Percentiles rank a stretch among this genome's conserved stretches.
Evolutionary conservation across 2,888 invertebrate genomes (phyloP).

Genomic region (Gymnocheta viridis): DNA sequence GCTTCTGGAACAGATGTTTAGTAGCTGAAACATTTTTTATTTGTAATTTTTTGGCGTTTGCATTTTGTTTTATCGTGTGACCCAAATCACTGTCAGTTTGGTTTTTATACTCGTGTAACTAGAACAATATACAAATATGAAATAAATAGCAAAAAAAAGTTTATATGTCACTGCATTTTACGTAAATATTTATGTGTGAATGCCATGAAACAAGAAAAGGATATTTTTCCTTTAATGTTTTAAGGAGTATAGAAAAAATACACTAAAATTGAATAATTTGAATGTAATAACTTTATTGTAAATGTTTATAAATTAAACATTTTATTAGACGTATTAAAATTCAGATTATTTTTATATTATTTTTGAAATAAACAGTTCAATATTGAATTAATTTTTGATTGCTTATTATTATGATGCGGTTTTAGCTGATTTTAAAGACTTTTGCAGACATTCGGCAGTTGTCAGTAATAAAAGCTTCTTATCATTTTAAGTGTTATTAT

Average conservation of each 20-base stretch:
- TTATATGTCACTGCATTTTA: not conserved
- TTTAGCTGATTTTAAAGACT: too few species aligned
- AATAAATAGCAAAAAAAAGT: not conserved
- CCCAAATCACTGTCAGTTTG: constrained; percentile 36
- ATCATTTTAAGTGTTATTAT: too few species aligned
- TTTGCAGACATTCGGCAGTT: too few species aligned
- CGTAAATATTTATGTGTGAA: not conserved
- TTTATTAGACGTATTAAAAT: too few species aligned
- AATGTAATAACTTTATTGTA: not conserved
- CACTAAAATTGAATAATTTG: not conserved
- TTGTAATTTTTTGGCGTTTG: constrained; percentile 2
- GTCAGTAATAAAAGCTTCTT: too few species aligned
- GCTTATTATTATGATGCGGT: too few species aligned
- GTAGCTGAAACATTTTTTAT: constrained; percentile 10
- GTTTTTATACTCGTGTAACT: not conserved
- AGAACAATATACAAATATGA: not conserved
- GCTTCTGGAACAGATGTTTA: constrained; percentile 19
- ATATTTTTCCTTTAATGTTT: not conserved
- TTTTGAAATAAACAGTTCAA: too few species aligned
- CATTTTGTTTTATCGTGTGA: constrained; percentile 10
- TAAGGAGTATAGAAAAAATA: not conserved
- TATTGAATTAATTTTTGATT: too few species aligned
- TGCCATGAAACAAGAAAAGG: not conserved
- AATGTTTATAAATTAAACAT: not conserved
- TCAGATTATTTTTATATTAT: too few species aligned